These are phyloP conservation scores for Reticulitermes speratus DNA, from an alignment of 1,140 invertebrate genomes.

Conservation along the genomic window DNA sequence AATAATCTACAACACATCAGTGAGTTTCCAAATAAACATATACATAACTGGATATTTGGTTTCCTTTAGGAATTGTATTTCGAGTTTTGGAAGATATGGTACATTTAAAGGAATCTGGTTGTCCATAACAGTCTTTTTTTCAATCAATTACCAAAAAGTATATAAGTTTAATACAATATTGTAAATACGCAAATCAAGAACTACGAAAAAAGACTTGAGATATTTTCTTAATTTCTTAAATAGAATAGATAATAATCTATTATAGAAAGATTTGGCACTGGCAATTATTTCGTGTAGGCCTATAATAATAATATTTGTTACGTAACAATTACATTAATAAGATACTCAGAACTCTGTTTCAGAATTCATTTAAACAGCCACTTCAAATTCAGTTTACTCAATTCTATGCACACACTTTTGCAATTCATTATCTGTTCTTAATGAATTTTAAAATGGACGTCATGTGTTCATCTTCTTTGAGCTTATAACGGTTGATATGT, in stretches of 20 bases:
- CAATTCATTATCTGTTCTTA: neutral
- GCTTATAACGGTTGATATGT: neutral
- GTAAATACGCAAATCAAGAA: neutral
- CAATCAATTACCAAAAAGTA: neutral
- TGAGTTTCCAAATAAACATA: neutral
- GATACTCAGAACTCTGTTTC: neutral
- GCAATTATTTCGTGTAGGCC: neutral
- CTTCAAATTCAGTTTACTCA: neutral
- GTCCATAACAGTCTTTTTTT: neutral
- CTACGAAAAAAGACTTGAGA: neutral
- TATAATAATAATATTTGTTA: neutral
- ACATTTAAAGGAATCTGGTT: neutral
- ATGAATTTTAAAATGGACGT: neutral
- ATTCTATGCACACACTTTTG: neutral
- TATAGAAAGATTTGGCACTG: slow-evolving; percentile 18
- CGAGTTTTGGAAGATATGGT: neutral
- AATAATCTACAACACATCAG: neutral
- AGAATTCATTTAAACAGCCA: neutral
- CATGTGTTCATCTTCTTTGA: neutral
- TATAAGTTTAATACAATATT: neutral
- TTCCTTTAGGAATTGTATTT: neutral
- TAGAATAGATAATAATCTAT: neutral
- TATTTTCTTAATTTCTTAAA: neutral
- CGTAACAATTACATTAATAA: slow-evolving; percentile 12
- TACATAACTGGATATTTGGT: neutral